A percentile compares a stretch with the other conserved stretches of the same genome.
phyloP scores from a whole-genome alignment of 1,140 invertebrate genomes.

The Drosophila athabasca region DNA sequence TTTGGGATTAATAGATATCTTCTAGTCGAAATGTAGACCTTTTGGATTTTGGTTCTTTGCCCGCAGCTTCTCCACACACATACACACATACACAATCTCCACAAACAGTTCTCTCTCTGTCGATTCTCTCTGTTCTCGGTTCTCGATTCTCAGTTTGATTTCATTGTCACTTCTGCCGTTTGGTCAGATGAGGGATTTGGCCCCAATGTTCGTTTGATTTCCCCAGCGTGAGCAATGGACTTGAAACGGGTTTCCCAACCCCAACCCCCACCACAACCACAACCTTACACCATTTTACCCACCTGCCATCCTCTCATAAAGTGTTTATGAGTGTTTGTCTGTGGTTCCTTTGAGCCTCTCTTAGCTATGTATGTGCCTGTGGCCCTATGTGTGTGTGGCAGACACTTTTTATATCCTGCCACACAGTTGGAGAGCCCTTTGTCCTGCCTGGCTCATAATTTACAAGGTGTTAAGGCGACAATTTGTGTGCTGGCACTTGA shows the following conservation, averaged over 20 bases:
- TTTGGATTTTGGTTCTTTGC: slow-evolving; percentile 25
- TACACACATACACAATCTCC: slow-evolving; percentile 38
- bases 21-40: background rate
- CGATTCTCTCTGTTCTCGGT: background rate
- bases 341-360: slow-evolving; percentile 35
- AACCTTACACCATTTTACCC: slow-evolving; percentile 20
- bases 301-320: slow-evolving; percentile 61
- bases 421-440: slow-evolving; percentile 43
- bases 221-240: slow-evolving; percentile 62
- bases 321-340: slow-evolving; percentile 69
- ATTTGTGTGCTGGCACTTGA: slow-evolving; percentile 61
- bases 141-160: slow-evolving; percentile 60
- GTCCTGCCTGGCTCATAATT: slow-evolving; percentile 50
- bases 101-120: slow-evolving; percentile 7
- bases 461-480: slow-evolving; percentile 76
- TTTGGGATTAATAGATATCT: too few species aligned
- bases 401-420: slow-evolving; percentile 61
- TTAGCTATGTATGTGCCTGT: slow-evolving; percentile 14
- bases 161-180: slow-evolving; percentile 70
- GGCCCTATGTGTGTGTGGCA: slow-evolving; percentile 28
- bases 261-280: background rate
- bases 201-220: slow-evolving; percentile 70
- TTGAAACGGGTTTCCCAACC: slow-evolving; percentile 19
- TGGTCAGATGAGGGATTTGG: slow-evolving; percentile 39
- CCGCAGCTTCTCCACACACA: slow-evolving; percentile 36